Conservation (phyloP, 2,888 invertebrate genomes). For the Lasioglossum morio region DNA sequence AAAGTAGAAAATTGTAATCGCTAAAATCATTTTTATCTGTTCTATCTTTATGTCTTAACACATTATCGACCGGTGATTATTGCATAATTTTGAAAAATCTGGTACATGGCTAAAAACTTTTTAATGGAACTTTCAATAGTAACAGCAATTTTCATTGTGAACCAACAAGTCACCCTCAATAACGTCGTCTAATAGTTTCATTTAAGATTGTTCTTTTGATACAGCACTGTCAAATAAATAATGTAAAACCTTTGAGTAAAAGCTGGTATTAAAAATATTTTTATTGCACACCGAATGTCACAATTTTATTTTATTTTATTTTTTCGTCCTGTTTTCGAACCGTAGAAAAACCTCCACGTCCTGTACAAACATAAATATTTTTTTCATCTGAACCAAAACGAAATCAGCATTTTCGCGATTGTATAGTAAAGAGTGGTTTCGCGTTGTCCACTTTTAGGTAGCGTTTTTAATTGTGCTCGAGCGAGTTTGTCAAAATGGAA, state of each 20-base stretch:
- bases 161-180: too few relatives aligned
- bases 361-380: background rate
- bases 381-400: background rate
- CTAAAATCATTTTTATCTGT: too few relatives aligned
- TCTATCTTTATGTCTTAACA: too few relatives aligned
- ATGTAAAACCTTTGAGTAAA: background rate
- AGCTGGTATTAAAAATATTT: background rate
- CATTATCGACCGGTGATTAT: too few relatives aligned
- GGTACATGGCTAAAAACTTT: too few relatives aligned
- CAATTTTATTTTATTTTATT: background rate
- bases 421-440: background rate
- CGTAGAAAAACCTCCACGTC: background rate
- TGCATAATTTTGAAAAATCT: too few relatives aligned
- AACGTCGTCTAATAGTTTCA: too few relatives aligned
- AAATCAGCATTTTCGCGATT: background rate
- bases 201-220: too few relatives aligned
- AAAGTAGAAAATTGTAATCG: too few relatives aligned
- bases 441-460: background rate
- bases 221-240: background rate
- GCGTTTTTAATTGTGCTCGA: background rate
- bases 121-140: too few relatives aligned
- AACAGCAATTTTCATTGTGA: too few relatives aligned
- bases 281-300: background rate
- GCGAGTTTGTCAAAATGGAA: background rate
- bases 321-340: background rate